Evolutionary conservation across 2,113 vertebrate species (phyloP), one percentile per base, ranked within the genome.

Genomic region (Apodemus speciosus): DNA sequence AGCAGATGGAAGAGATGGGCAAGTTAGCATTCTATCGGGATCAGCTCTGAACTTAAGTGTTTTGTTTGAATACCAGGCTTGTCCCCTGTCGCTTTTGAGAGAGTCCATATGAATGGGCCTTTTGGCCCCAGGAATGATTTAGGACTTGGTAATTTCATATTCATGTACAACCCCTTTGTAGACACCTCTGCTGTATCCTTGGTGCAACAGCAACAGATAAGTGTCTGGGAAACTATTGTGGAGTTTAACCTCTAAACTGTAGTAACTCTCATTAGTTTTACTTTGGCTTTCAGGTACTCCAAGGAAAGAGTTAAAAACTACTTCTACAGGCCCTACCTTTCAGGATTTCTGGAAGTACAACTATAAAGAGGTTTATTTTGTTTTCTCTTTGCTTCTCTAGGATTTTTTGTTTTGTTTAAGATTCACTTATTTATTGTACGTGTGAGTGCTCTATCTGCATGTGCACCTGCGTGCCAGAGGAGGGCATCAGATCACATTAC

Each of bases 61-160:
- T 90, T 79, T 43, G 6, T 73, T 77, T 56, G 7, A 92, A 38
- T 83, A 46, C 11, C 18, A 43, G 16, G 64, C 46, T 86, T 79
- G 72, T 81, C 20, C 2, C 95, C 20, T 38, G 40, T 83, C 83
- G 71, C 68, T 30, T 87, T 91, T 69, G 8, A 66, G 5, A 85
- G 60, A 49, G 30, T 92, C 80, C 13, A 3, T 25, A 38, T 58
- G 27, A 46, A 58, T 38, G 66, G 32, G 53, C 40, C 68, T 49
- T 77, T 88, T 56, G 35, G 58, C 56, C 58, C 40, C 64, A 3
- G 9, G n/a, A 66, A 84, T 38, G 64, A 69, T 53, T 84, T 9
- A 23, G 85, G 51, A 35, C 49, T 88, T 35, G 46, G 38, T 73
- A 72, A 88, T 85, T 85, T 69, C 79, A 87, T 92, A 53, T 68